Evolutionary conservation across 2,888 invertebrate genomes (phyloP).

Genomic region (Oxycera nigricornis): DNA sequence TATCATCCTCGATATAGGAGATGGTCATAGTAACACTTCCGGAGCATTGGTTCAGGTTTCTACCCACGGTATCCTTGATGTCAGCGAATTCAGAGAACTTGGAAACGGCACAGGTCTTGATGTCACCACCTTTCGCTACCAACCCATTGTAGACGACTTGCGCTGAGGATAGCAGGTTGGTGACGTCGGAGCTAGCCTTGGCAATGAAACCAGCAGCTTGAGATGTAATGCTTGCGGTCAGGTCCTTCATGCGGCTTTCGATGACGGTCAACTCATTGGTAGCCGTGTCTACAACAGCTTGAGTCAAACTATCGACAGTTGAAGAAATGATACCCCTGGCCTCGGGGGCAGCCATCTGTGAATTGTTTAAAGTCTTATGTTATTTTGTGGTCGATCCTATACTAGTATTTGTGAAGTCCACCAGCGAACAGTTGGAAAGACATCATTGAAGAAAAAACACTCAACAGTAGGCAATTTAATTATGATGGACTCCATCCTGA

Average conservation of each 20-base stretch:
- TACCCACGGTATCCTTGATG: constrained; percentile 7
- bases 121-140: constrained; percentile 18
- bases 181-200: not conserved
- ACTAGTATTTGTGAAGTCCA: no score
- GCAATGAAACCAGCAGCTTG: not conserved
- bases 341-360: not conserved
- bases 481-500: not conserved
- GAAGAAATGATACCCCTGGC: not conserved
- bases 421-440: no score
- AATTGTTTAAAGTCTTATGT: no score
- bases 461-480: not conserved
- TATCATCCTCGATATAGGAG: not conserved
- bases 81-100: constrained; percentile 1
- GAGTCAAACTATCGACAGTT: not conserved
- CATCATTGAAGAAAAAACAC: no score
- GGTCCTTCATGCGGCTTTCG: not conserved
- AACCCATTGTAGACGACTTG: not conserved
- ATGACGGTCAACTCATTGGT: not conserved
- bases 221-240: constrained; percentile 8
- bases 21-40: not conserved
- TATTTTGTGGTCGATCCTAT: no score
- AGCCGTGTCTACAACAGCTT: not conserved
- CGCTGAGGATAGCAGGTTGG: not conserved
- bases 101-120: not conserved
- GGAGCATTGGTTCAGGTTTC: not conserved